Evolutionary conservation across 1,140 invertebrate genomes (phyloP), one percentile per base, ranked within the genome.

Genomic region (Streblospio benedicti): DNA sequence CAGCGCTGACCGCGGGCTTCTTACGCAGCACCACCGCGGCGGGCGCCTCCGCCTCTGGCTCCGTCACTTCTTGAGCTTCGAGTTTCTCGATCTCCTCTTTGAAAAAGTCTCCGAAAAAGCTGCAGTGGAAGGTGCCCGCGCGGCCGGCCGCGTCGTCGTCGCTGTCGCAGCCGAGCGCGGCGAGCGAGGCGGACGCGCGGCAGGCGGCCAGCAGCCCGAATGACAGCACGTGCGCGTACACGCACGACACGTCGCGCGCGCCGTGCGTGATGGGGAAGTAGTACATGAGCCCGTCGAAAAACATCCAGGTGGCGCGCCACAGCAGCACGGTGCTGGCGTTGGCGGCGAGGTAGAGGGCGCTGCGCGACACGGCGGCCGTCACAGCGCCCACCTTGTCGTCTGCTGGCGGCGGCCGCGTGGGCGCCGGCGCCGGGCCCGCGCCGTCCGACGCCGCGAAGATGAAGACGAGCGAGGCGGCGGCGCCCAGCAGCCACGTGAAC

Each of bases 221-320:
- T 4, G 59, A 55, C 6, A 55, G 14, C 30, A 56, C 25, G 27
- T 56, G 32, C 20, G 41, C 38, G 30, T 45, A 55, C 14, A 54
- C 4, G 12, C 27, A 25, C n/a, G 59, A 41, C 9, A 54, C 14
- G 28, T 61, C 44, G 5, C 32, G 14, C 1, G 12, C 16, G n/a
- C 43, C 30, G 41, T 41, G 20, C 28, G 44, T 44, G 52, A 33
- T 30, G 25, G 59, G 59, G 38, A 54, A 49, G 28, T 55, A 32
- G 5, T 44, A 33, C 25, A 51, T 35, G 14, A 52, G 25, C 38
- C 27, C 27, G 20, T 56, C 52, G 43, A 61, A 27, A 23, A 51
- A 56, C 52, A 61, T 54, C 16, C 59, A 56, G 6, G 33, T 16
- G 16, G 38, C 59, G 23, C 51, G 56, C 59, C 59, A 61, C 5